These are phyloP conservation scores for Caenorhabditis remanei DNA, from an alignment of 1,140 invertebrate species.

Conservation along the genomic window DNA sequence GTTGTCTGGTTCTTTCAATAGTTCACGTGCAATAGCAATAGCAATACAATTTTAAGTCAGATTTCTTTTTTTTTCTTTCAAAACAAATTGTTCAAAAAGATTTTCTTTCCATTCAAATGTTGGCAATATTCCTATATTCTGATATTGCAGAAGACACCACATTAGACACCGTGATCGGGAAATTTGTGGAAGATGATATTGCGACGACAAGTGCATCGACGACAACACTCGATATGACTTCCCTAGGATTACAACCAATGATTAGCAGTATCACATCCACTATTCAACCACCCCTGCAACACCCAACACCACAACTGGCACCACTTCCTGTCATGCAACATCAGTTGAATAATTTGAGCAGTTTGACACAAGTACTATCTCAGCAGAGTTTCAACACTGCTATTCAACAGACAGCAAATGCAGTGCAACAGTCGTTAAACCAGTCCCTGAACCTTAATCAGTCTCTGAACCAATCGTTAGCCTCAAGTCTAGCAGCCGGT, in stretches of 20 bases:
- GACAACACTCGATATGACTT: slow-evolving; percentile 39
- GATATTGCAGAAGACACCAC: slow-evolving; percentile 56
- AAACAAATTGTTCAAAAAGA: neutral
- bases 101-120: neutral
- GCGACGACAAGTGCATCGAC: slow-evolving; percentile 49
- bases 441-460: neutral
- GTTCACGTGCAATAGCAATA: neutral
- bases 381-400: slow-evolving; percentile 16
- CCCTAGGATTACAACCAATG: slow-evolving; percentile 46
- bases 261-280: slow-evolving; percentile 33
- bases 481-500: slow-evolving; percentile 7
- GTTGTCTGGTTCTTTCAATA: slow-evolving; percentile 14
- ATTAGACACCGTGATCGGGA: slow-evolving; percentile 45
- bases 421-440: slow-evolving; percentile 22
- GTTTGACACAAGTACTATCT: slow-evolving; percentile 16
- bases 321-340: slow-evolving; percentile 50
- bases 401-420: slow-evolving; percentile 17
- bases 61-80: slow-evolving; percentile 7
- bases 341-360: slow-evolving; percentile 47
- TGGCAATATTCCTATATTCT: no score
- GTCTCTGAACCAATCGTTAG: slow-evolving; percentile 4
- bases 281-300: slow-evolving; percentile 27
- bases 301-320: slow-evolving; percentile 2
- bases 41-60: neutral
- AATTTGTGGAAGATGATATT: slow-evolving; percentile 40